phyloP scores from a whole-genome alignment of 2,888 invertebrate species.

The Drosophila anomalipes region DNA sequence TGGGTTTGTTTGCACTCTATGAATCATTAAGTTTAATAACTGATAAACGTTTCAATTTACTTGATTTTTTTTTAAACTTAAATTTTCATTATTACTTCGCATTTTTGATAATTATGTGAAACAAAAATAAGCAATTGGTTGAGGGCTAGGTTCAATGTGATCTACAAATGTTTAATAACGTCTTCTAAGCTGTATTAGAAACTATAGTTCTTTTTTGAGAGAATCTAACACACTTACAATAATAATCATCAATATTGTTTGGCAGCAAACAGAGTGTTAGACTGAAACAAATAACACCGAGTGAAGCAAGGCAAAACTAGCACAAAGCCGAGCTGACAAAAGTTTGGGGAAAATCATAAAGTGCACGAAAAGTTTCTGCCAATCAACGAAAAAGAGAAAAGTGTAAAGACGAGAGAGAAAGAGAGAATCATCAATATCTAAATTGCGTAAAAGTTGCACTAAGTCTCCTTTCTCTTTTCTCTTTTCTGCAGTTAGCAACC shows the following conservation, averaged over 20 bases:
- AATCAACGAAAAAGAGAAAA: slow-evolving; percentile 15
- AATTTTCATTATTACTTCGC: not conserved
- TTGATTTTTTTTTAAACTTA: not conserved
- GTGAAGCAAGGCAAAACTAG: slow-evolving; percentile 9
- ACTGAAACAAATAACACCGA: slow-evolving; percentile 11
- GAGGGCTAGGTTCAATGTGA: not conserved
- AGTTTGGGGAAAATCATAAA: slow-evolving; percentile 71
- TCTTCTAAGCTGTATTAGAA: not conserved
- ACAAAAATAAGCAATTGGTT: not conserved
- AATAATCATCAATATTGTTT: slow-evolving; percentile 56
- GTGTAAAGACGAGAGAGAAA: not conserved
- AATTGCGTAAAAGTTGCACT: slow-evolving; percentile 54
- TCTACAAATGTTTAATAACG: not conserved
- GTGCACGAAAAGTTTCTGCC: slow-evolving; percentile 59
- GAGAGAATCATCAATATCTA: slow-evolving; percentile 62
- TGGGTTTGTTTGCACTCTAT: not conserved
- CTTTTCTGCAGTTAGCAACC: not conserved
- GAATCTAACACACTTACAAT: slow-evolving; percentile 21
- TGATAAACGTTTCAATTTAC: not conserved
- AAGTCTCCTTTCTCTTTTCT: slow-evolving; percentile 25
- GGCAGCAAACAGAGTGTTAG: slow-evolving; percentile 37
- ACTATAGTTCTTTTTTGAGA: not conserved
- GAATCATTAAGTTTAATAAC: not conserved
- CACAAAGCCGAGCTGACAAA: slow-evolving; percentile 54
- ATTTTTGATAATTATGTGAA: not conserved